Conservation (phyloP, 2,797 vertebrate species). For the Anisognathus igniventris region DNA sequence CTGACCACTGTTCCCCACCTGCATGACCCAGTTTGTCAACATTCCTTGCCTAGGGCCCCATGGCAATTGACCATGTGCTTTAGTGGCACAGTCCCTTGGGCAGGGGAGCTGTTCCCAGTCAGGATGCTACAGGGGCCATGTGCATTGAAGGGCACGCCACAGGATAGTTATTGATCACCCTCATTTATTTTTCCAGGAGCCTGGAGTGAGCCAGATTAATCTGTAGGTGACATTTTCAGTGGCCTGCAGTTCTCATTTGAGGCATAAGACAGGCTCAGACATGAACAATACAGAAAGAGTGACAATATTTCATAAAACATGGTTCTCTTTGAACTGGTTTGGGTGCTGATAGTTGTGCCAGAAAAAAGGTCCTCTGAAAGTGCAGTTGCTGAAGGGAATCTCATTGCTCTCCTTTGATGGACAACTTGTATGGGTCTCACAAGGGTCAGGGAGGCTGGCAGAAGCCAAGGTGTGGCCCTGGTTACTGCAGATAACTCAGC, state of each 20-base stretch:
- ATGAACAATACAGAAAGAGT: neutral
- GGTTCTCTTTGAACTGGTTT: neutral
- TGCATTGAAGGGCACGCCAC: neutral
- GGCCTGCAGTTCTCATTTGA: neutral
- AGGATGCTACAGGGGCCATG: neutral
- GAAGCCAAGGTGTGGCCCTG: neutral
- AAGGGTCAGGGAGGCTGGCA: neutral
- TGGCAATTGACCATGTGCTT: neutral
- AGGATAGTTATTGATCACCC: neutral
- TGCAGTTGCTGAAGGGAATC: neutral
- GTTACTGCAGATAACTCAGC: neutral
- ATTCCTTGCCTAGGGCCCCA: neutral
- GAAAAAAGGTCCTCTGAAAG: neutral
- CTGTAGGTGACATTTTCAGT: conserved; percentile 2
- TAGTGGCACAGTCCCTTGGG: neutral
- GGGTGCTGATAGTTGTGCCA: neutral
- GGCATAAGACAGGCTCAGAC: neutral
- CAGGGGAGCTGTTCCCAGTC: neutral
- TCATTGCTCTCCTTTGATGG: neutral
- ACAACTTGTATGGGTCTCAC: too few relatives aligned
- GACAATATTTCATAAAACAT: neutral
- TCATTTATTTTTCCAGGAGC: neutral
- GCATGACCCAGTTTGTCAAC: neutral
- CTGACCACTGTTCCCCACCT: neutral
- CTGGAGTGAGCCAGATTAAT: neutral